Evolutionary conservation across 2,113 vertebrate species (phyloP).

Genomic region (Nothoprocta perdicaria): DNA sequence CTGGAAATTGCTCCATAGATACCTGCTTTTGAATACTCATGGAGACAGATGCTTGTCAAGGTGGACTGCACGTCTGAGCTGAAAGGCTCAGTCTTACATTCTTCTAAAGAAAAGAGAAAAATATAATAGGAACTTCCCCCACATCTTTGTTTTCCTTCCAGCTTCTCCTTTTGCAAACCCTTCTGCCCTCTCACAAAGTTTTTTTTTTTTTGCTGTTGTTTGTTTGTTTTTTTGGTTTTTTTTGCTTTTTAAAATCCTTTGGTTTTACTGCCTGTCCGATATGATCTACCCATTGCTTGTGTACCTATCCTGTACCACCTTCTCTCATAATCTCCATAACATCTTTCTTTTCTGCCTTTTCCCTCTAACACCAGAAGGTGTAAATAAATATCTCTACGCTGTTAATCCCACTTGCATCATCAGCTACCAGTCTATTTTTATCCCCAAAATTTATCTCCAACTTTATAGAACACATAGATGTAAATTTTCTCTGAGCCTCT

Average conservation of each 20-base stretch:
- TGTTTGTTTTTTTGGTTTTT: too few species aligned
- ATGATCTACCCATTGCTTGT: background rate
- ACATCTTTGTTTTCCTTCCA: background rate
- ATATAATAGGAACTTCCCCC: background rate
- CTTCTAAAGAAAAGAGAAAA: background rate
- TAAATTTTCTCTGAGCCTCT: background rate
- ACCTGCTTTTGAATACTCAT: background rate
- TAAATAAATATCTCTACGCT: too few species aligned
- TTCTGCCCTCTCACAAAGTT: background rate
- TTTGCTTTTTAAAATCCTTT: background rate
- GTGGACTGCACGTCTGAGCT: background rate
- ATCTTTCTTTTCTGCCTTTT: background rate
- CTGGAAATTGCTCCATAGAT: background rate
- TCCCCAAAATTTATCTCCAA: too few species aligned
- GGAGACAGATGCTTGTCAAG: background rate
- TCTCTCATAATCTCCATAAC: background rate
- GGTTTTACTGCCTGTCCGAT: background rate
- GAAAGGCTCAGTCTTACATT: background rate
- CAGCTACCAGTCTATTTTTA: too few species aligned
- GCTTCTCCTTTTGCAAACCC: background rate
- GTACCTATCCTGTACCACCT: background rate
- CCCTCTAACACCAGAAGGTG: too few species aligned
- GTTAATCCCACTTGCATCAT: too few species aligned
- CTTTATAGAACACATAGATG: too few species aligned
- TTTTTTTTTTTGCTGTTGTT: too few species aligned